Conservation (phyloP, 2,888 invertebrate species). For the Thecocarcelia acutangulata region DNA sequence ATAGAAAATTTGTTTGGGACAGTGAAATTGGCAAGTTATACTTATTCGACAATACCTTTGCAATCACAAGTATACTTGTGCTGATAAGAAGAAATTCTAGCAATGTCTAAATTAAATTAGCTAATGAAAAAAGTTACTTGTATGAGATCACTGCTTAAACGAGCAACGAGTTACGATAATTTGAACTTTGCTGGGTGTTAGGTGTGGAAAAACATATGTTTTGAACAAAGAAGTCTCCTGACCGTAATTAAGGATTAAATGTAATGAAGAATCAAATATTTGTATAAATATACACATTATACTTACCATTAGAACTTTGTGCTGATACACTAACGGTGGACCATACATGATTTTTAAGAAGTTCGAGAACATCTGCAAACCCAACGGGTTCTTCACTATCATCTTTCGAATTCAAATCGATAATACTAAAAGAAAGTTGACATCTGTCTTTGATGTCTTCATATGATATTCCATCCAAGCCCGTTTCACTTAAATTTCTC, state of each 20-base stretch:
- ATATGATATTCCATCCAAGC: conserved; percentile 71
- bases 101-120: too few species aligned
- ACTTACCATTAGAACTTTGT: conserved; percentile 38
- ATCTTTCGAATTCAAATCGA: conserved; percentile 61
- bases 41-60: too few species aligned
- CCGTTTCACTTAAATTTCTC: conserved; percentile 67
- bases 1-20: neutral
- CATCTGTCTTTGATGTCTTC: conserved; percentile 70
- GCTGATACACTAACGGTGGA: conserved; percentile 66
- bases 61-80: too few species aligned
- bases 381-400: conserved; percentile 66
- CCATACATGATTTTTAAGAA: conserved; percentile 73
- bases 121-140: too few species aligned
- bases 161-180: too few species aligned
- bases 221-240: too few species aligned
- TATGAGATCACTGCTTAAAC: too few species aligned
- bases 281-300: neutral
- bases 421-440: conserved; percentile 69
- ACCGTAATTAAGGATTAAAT: too few species aligned
- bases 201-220: too few species aligned
- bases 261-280: too few species aligned
- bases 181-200: too few species aligned
- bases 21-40: neutral
- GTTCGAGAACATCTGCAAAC: conserved; percentile 72
- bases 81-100: too few species aligned